Percentiles rank a stretch among this genome's conserved stretches.
These are phyloP conservation scores for Orthosia gracilis DNA, from an alignment of 2,888 invertebrate genomes.

Conservation along the genomic window DNA sequence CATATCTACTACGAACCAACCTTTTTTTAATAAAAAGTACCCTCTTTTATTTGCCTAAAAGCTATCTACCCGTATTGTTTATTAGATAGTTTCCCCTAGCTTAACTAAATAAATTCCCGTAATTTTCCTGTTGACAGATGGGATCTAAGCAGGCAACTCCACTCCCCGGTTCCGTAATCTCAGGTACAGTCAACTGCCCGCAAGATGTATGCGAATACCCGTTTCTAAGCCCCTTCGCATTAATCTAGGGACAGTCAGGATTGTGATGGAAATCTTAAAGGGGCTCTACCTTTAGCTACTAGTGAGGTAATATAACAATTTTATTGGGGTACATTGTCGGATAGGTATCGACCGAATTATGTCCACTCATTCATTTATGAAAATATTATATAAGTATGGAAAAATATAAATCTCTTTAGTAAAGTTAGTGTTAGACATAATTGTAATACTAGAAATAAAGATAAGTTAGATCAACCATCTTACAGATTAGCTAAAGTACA, in stretches of 20 bases:
- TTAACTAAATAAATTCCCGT: background rate
- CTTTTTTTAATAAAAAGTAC: background rate
- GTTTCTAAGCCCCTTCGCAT: conserved; percentile 34
- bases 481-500: too few relatives aligned
- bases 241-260: conserved; percentile 39
- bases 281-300: background rate
- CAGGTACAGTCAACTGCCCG: conserved; percentile 37
- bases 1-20: too few relatives aligned
- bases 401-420: too few relatives aligned
- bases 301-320: conserved; percentile 18
- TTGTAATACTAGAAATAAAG: too few relatives aligned
- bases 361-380: too few relatives aligned
- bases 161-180: conserved; percentile 35
- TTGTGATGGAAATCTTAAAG: conserved; percentile 41
- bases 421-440: too few relatives aligned
- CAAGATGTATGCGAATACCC: conserved; percentile 40
- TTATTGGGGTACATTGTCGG: conserved; percentile 15
- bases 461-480: too few relatives aligned
- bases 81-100: too few relatives aligned
- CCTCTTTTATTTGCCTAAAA: background rate
- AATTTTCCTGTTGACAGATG: conserved; percentile 42
- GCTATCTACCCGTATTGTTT: background rate
- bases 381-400: too few relatives aligned
- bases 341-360: conserved; percentile 2
- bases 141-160: conserved; percentile 13